Percentiles rank a stretch among this genome's conserved stretches.
Evolutionary conservation across 2,797 vertebrate species (phyloP).

Genomic region (Melanotaenia trifasciata): DNA sequence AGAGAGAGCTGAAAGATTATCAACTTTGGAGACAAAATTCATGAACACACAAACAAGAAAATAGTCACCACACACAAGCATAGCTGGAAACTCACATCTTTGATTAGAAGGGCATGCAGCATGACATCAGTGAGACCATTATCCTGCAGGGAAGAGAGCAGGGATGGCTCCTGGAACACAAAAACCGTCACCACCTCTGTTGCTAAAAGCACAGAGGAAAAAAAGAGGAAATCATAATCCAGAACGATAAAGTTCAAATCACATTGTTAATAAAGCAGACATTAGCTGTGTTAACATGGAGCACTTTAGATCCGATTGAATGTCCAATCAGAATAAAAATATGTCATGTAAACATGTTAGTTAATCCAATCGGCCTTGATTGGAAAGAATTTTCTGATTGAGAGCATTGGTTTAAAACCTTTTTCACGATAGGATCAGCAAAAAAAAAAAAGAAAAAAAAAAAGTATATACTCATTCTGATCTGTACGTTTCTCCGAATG

Average conservation of each 20-base stretch:
- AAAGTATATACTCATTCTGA: too few species aligned
- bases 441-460: too few species aligned
- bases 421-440: too few species aligned
- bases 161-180: slow-evolving; percentile 98
- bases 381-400: too few species aligned
- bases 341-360: too few species aligned
- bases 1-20: slow-evolving; percentile 13
- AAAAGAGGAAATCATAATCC: slow-evolving; percentile 15
- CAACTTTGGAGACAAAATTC: slow-evolving; percentile 26
- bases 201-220: slow-evolving; percentile 79
- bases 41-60: neutral
- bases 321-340: neutral
- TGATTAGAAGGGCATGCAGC: slow-evolving; percentile 97
- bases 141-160: slow-evolving; percentile 96
- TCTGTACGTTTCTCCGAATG: too few species aligned
- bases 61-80: neutral
- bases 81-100: slow-evolving; percentile 89
- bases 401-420: too few species aligned
- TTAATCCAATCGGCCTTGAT: too few species aligned
- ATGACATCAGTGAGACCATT: slow-evolving; percentile 98
- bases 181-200: slow-evolving; percentile 99
- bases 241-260: slow-evolving; percentile 11
- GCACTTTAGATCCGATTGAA: neutral
- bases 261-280: neutral
- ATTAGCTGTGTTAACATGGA: neutral